Conservation (phyloP, 2,888 invertebrate genomes). For the Tanytarsus gracilentus region DNA sequence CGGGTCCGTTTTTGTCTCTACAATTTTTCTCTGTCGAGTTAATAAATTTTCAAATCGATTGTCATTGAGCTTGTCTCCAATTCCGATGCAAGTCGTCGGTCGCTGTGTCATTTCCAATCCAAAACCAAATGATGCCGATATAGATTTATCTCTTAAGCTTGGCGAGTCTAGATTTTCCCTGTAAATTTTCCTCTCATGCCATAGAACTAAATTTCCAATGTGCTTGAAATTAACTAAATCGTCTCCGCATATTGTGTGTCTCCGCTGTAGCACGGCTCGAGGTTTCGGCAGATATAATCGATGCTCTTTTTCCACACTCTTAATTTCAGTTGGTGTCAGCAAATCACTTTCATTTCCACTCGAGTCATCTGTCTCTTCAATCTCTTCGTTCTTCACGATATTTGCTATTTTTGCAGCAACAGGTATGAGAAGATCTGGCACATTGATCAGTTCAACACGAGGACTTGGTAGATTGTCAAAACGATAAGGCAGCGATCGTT, state of each 20-base stretch:
- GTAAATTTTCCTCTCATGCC: conserved; percentile 60
- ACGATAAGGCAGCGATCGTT: conserved; percentile 53
- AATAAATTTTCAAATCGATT: conserved; percentile 31
- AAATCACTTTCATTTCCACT: conserved; percentile 50
- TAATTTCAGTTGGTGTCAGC: conserved; percentile 44
- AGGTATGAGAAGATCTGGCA: conserved; percentile 52
- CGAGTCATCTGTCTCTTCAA: conserved; percentile 43
- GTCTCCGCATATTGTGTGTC: conserved; percentile 83
- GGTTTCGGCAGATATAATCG: conserved; percentile 69
- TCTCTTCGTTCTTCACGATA: conserved; percentile 27
- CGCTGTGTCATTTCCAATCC: conserved; percentile 60
- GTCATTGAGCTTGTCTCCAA: conserved; percentile 36
- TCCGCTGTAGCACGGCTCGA: conserved; percentile 58
- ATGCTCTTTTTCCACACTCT: conserved; percentile 39
- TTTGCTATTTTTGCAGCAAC: conserved; percentile 41
- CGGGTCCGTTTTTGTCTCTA: not conserved
- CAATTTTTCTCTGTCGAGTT: conserved; percentile 30
- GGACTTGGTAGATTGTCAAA: conserved; percentile 64
- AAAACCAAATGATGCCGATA: conserved; percentile 56
- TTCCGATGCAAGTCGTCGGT: conserved; percentile 57
- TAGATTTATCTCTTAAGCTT: conserved; percentile 64
- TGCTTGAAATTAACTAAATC: conserved; percentile 47
- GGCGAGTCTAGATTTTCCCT: conserved; percentile 44
- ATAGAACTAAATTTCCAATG: conserved; percentile 48
- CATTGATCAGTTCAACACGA: conserved; percentile 51